phyloP scores from a whole-genome alignment of 2,888 invertebrate species.

The Temnothorax rugatulus region DNA sequence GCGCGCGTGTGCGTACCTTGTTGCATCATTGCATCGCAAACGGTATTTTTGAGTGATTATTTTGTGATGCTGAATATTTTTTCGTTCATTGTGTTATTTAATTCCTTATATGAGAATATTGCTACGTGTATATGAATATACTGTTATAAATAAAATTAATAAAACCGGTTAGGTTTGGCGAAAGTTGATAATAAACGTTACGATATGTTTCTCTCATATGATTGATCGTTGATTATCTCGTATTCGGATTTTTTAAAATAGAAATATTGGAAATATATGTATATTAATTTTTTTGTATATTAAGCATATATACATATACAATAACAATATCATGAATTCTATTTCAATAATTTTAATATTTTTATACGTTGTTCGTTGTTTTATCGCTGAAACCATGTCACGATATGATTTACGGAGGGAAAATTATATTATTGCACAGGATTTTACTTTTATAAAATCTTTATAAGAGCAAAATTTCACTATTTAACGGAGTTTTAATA shows the following conservation, averaged over 20 bases:
- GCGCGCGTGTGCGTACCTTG: slow-evolving; percentile 1
- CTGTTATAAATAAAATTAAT: background rate
- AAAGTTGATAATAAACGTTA: background rate
- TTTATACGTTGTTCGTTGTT: background rate
- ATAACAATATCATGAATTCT: background rate
- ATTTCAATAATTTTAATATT: slow-evolving; percentile 7
- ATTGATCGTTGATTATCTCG: background rate
- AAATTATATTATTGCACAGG: slow-evolving; percentile 3
- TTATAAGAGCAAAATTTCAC: slow-evolving; percentile 10
- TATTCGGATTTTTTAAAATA: background rate
- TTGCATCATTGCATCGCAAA: slow-evolving; percentile 18
- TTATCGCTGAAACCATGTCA: background rate
- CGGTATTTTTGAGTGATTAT: background rate
- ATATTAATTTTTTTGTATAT: background rate
- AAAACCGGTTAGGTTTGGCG: background rate
- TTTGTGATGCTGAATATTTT: background rate
- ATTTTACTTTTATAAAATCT: slow-evolving; percentile 20
- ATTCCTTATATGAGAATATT: slow-evolving; percentile 1
- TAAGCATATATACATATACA: background rate
- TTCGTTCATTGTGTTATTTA: background rate
- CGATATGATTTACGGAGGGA: slow-evolving; percentile 21
- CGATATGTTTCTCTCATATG: background rate
- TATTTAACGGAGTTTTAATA: background rate
- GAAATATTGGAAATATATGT: background rate
- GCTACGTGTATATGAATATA: background rate